phyloP scores from a whole-genome alignment of 2,888 invertebrate genomes.

The Cephus spinipes region DNA sequence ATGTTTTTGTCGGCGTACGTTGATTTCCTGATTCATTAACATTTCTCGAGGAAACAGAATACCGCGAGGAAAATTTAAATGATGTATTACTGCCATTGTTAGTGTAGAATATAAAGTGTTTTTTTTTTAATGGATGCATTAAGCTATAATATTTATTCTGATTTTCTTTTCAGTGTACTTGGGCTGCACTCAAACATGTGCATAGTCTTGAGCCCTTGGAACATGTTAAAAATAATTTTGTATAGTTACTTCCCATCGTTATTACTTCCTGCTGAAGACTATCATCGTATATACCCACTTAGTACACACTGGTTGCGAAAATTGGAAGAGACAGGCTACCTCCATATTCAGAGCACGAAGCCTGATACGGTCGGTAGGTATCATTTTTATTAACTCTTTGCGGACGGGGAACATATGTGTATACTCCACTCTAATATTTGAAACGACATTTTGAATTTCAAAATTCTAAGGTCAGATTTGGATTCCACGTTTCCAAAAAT shows the following conservation, averaged over 20 bases:
- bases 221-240: constrained; percentile 34
- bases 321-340: constrained; percentile 56
- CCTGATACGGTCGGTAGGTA: constrained; percentile 78
- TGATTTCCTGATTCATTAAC: neutral
- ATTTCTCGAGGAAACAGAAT: neutral
- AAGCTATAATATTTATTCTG: neutral
- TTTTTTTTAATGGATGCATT: neutral
- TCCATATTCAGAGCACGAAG: constrained; percentile 76
- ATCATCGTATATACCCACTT: constrained; percentile 49
- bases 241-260: constrained; percentile 52
- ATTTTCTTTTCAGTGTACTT: constrained; percentile 58
- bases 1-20: neutral
- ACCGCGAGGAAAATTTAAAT: neutral
- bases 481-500: no score
- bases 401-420: no score
- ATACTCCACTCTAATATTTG: no score
- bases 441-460: no score
- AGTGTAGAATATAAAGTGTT: neutral
- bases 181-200: constrained; percentile 70
- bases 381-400: neutral
- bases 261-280: constrained; percentile 44
- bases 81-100: neutral
- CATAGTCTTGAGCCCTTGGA: constrained; percentile 36
- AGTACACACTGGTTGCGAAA: constrained; percentile 28
- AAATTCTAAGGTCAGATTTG: no score